A percentile compares a stretch with the other conserved stretches of the same genome.
phyloP scores from a whole-genome alignment of 1,140 invertebrate species.

The Drosophila suzukii region DNA sequence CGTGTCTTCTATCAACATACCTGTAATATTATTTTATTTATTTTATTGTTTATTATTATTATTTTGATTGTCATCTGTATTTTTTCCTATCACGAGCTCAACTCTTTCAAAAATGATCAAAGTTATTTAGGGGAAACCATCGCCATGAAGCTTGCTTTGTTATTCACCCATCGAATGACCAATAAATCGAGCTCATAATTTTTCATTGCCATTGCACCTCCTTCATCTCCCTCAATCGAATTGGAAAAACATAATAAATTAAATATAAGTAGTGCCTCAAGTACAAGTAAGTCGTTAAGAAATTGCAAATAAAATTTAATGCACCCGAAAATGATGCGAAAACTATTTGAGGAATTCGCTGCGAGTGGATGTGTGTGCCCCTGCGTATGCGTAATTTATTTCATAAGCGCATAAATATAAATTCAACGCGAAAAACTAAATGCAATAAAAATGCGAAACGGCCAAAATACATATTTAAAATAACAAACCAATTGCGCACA shows the following conservation, averaged over 20 bases:
- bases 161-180: slow-evolving; percentile 57
- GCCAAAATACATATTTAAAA: slow-evolving; percentile 55
- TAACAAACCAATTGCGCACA: slow-evolving; percentile 75
- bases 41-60: too few species aligned
- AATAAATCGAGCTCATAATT: slow-evolving; percentile 76
- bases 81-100: too few species aligned
- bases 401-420: slow-evolving; percentile 76
- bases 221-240: neutral
- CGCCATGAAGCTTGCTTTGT: slow-evolving; percentile 54
- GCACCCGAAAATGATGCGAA: slow-evolving; percentile 77
- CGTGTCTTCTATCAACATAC: too few species aligned
- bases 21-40: too few species aligned
- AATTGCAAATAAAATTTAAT: slow-evolving; percentile 78
- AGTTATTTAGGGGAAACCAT: slow-evolving; percentile 14
- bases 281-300: slow-evolving; percentile 69
- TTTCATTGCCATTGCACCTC: slow-evolving; percentile 55
- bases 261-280: slow-evolving; percentile 64
- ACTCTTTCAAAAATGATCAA: neutral
- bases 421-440: slow-evolving; percentile 65
- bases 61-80: too few species aligned
- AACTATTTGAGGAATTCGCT: slow-evolving; percentile 70
- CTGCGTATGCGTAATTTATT: slow-evolving; percentile 77
- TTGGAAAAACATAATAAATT: slow-evolving; percentile 73
- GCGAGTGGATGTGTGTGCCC: slow-evolving; percentile 9
- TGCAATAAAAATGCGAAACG: slow-evolving; percentile 74